Evolutionary conservation across 2,888 invertebrate genomes (phyloP).

Genomic region (Tinea trinotella): DNA sequence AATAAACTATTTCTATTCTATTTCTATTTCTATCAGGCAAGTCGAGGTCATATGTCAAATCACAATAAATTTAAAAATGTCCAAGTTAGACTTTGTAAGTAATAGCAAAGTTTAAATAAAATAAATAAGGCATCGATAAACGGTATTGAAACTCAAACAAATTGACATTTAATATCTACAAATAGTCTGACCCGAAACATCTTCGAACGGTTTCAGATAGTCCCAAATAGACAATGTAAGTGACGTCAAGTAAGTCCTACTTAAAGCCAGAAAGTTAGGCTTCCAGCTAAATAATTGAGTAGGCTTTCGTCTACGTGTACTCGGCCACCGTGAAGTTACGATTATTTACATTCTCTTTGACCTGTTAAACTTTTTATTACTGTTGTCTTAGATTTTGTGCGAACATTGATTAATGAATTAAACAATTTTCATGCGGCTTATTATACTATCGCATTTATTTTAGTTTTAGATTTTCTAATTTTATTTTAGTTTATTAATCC

Average conservation of each 20-base stretch:
- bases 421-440: neutral
- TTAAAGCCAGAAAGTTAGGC: constrained; percentile 12
- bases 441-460: neutral
- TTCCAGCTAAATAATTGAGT: constrained; percentile 1
- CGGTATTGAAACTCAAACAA: neutral
- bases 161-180: constrained; percentile 14
- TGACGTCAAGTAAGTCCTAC: constrained; percentile 14
- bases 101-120: too few relatives aligned
- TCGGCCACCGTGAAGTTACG: neutral
- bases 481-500: too few relatives aligned
- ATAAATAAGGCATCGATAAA: neutral
- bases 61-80: too few relatives aligned
- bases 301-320: constrained; percentile 3
- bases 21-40: too few relatives aligned
- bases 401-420: too few relatives aligned
- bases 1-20: too few relatives aligned
- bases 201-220: neutral
- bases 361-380: neutral
- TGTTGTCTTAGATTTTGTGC: too few relatives aligned
- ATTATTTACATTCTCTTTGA: neutral
- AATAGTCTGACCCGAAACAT: constrained; percentile 1
- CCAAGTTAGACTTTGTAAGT: too few relatives aligned
- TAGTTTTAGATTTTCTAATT: neutral
- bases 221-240: constrained; percentile 12
- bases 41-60: too few relatives aligned